Evolutionary conservation across 2,797 vertebrate species (phyloP).

Genomic region (Hemibagrus guttatus): DNA sequence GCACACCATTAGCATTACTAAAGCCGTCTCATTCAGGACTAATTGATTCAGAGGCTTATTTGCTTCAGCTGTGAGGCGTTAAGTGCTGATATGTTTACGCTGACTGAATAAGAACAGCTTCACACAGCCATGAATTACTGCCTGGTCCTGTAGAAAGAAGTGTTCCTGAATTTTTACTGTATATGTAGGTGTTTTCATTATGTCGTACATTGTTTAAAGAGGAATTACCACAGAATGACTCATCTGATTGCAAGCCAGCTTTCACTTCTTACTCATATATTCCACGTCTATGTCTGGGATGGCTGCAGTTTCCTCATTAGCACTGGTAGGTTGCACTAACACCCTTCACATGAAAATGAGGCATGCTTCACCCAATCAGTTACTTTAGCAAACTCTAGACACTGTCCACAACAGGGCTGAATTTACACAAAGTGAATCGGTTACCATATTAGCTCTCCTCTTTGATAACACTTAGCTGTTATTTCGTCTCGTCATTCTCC

Average conservation of each 20-base stretch:
- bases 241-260: not conserved
- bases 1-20: conserved; percentile 57
- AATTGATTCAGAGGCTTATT: conserved; percentile 59
- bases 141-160: conserved; percentile 14
- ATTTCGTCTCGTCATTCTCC: not conserved
- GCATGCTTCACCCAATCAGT: not conserved
- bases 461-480: not conserved
- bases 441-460: conserved; percentile 1
- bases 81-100: conserved; percentile 60
- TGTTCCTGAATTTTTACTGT: conserved; percentile 28
- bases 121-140: conserved; percentile 27
- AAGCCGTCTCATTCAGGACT: conserved; percentile 53
- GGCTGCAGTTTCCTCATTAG: not conserved
- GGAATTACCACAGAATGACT: not conserved
- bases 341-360: not conserved
- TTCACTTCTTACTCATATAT: not conserved
- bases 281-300: not conserved
- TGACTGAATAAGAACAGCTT: conserved; percentile 49
- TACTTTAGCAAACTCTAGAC: not conserved
- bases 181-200: conserved; percentile 22
- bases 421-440: not conserved
- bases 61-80: conserved; percentile 54
- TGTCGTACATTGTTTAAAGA: conserved; percentile 18
- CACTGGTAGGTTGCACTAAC: not conserved
- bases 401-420: not conserved